These are phyloP conservation scores for Paracyclopina nana DNA, from an alignment of 1,140 invertebrate species.

Conservation along the genomic window DNA sequence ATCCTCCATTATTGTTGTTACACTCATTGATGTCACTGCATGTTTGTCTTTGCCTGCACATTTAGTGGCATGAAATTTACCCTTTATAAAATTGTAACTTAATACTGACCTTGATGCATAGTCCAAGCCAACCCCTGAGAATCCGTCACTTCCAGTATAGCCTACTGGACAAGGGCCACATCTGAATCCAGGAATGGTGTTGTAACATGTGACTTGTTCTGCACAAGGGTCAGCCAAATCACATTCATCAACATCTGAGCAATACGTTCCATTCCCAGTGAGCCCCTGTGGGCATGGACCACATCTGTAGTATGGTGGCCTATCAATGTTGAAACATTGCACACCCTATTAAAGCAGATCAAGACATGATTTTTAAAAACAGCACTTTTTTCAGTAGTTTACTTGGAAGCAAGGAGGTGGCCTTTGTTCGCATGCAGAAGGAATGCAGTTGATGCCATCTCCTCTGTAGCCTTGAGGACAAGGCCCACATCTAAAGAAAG, in stretches of 20 bases:
- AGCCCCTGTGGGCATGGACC: constrained; percentile 52
- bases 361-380: not conserved
- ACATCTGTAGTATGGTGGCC: constrained; percentile 24
- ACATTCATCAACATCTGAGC: constrained; percentile 67
- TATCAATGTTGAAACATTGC: constrained; percentile 16
- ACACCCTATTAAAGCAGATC: constrained; percentile 7
- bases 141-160: constrained; percentile 37
- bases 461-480: constrained; percentile 39
- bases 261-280: constrained; percentile 62
- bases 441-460: constrained; percentile 27
- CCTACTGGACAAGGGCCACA: constrained; percentile 42
- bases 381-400: too few species aligned
- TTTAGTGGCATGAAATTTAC: too few species aligned
- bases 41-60: constrained; percentile 40
- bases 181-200: constrained; percentile 59
- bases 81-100: too few species aligned
- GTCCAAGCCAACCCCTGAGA: constrained; percentile 17
- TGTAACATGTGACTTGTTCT: constrained; percentile 50
- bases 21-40: constrained; percentile 81
- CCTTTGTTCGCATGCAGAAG: not conserved
- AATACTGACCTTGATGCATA: constrained; percentile 14
- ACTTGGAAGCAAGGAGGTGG: constrained; percentile 11
- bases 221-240: constrained; percentile 63
- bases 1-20: constrained; percentile 47
- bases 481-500: constrained; percentile 51